Evolutionary conservation across 2,113 vertebrate genomes (phyloP).

Genomic region (Centrocercus urophasianus): DNA sequence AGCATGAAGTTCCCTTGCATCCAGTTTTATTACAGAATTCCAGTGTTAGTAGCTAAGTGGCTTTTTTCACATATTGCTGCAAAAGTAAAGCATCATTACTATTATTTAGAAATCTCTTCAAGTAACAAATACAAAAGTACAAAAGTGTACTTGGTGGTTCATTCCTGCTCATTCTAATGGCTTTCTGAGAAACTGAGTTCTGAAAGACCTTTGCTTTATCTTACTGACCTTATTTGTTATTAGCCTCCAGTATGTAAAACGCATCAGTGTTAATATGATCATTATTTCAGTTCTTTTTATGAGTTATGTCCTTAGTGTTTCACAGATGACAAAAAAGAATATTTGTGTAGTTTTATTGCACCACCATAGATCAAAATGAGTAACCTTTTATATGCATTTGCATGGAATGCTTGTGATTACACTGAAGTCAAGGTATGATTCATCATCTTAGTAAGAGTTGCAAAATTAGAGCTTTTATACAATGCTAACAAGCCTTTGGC

Average conservation of each 20-base stretch:
- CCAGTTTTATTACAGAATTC: neutral
- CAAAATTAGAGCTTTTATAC: neutral
- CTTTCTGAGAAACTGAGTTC: neutral
- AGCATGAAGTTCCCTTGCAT: neutral
- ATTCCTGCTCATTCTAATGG: neutral
- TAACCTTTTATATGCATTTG: neutral
- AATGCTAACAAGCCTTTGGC: neutral
- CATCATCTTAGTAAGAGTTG: neutral
- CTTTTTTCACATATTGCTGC: neutral
- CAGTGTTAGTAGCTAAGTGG: neutral
- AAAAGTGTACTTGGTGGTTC: neutral
- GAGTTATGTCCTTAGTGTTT: neutral
- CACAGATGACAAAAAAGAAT: neutral
- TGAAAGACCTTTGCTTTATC: neutral
- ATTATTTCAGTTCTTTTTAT: neutral
- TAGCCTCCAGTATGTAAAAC: neutral
- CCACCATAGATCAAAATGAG: neutral
- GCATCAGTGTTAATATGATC: neutral
- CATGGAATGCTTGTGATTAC: neutral
- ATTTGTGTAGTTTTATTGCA: neutral
- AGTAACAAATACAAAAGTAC: neutral
- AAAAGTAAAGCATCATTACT: neutral
- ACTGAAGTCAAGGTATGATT: neutral
- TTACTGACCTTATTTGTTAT: neutral
- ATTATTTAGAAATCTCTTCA: constrained; percentile 4